Evolutionary conservation across 2,888 invertebrate genomes (phyloP), one percentile per base, ranked within the genome.

Genomic region (Leucophenga montana): DNA sequence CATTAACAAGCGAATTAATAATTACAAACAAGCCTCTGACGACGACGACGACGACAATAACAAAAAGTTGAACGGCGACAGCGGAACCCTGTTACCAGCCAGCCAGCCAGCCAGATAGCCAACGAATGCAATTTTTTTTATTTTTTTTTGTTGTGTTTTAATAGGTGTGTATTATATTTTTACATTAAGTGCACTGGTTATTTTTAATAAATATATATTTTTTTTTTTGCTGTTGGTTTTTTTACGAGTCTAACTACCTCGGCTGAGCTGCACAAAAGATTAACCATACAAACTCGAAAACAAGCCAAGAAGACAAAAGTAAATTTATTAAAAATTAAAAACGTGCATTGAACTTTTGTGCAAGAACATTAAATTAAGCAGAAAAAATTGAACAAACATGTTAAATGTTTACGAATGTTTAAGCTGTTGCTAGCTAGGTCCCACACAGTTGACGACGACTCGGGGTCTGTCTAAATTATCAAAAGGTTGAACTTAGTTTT

Each of bases 291-390:
- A 50, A 18, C 1, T n/a, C 8, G 14, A 50, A 50, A 13, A 64
- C 39, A 8, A 8, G 3, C 39, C 39, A 39, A 39, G 39, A 3
- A 39, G 39, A 39, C 39, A 39, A 11, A 39, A 11, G 8, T 8
- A 5, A 39, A 39, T 39, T 39, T 39, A 39, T 39, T 39, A 8
- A 5, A 39, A 39, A 39, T 39, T 39, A 5, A 64, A 64, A 46
- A n/a, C 20, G 44, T 46, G 46, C 62, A 46, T 22, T 62, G 48
- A 48, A 46, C 62, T 64, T 48, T 44, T 48, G 44, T 46, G 46
- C 14, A 39, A 39, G 39, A 39, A 50, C n/a, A 3, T 8, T 18
- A 18, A 50, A n/a, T n/a, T 50, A 50, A 16, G n/a, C 5, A 50
- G n/a, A 50, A 14, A 16, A 50, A 50, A 16, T n/a, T n/a, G n/a